A percentile compares a stretch with the other conserved stretches of the same genome.
Conservation (phyloP, 2,113 vertebrate species). For the Myiopsitta monachus region DNA sequence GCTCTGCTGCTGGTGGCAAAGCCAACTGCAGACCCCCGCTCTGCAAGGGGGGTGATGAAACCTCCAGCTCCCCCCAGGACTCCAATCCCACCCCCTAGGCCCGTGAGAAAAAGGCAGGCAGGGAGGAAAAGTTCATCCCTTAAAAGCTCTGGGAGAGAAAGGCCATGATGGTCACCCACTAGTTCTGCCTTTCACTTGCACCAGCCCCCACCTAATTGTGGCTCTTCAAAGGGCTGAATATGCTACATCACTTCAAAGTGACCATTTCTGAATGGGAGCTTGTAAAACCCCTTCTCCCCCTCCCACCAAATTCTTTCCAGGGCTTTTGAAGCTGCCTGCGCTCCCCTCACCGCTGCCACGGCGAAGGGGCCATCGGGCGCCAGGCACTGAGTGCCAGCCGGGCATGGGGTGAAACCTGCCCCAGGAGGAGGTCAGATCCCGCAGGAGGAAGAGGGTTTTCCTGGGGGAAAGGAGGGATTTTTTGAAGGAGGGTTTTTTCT, state of each 20-base stretch:
- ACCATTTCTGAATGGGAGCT: slow-evolving; percentile 69
- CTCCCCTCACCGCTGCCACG: not conserved
- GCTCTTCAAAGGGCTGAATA: slow-evolving; percentile 68
- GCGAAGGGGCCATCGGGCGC: not conserved
- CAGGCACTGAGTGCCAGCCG: not conserved
- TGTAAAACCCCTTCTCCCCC: slow-evolving; percentile 61
- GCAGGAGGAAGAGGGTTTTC: not conserved
- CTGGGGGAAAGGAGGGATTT: not conserved
- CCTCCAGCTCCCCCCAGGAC: not conserved
- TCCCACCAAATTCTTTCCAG: slow-evolving; percentile 55
- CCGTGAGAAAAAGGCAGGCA: slow-evolving; percentile 20
- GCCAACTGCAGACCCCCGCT: not conserved
- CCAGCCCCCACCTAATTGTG: slow-evolving; percentile 58
- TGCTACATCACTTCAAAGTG: slow-evolving; percentile 72
- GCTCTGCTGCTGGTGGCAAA: not conserved
- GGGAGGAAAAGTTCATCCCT: slow-evolving; percentile 38
- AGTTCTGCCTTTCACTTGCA: slow-evolving; percentile 37
- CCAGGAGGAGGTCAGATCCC: not conserved
- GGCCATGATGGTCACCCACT: not conserved
- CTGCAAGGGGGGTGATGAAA: not conserved
- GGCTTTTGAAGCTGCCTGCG: slow-evolving; percentile 63
- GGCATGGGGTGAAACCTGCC: rapidly evolving
- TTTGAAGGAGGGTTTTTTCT: not conserved
- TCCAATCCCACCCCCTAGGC: not conserved
- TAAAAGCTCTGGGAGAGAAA: slow-evolving; percentile 38